Conservation (phyloP, 92 coral and sea anemone genomes). For the Blastomussa wellsi region DNA sequence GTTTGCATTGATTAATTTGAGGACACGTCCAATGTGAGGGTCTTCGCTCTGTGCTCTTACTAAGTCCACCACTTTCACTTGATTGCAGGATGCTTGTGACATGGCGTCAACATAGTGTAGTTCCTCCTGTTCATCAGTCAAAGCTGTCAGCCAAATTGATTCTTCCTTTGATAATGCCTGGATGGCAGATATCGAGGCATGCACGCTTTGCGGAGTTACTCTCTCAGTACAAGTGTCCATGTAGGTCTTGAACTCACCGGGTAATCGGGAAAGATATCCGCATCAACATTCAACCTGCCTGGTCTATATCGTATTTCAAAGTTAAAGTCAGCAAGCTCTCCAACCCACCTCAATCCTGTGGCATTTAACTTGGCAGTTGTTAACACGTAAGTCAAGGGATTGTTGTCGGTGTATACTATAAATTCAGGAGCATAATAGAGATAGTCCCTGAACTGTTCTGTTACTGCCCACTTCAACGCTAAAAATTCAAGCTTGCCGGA, state of each 20-base stretch:
- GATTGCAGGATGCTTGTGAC: too few relatives aligned
- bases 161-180: conserved; percentile 29
- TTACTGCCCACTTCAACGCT: conserved; percentile 40
- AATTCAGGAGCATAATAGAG: too few relatives aligned
- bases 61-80: too few relatives aligned
- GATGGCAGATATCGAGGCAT: conserved; percentile 30
- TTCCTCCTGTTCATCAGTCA: too few relatives aligned
- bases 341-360: too few relatives aligned
- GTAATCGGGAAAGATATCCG: conserved; percentile 49
- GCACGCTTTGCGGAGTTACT: conserved; percentile 33
- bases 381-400: too few relatives aligned
- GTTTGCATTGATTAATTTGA: conserved; percentile 37
- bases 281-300: conserved; percentile 53
- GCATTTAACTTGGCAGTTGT: too few relatives aligned
- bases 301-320: conserved; percentile 54
- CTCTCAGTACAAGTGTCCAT: conserved; percentile 44
- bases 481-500: conserved; percentile 47
- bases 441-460: too few relatives aligned
- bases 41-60: too few relatives aligned
- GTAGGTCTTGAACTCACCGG: conserved; percentile 45
- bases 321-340: conserved; percentile 41
- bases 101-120: too few relatives aligned
- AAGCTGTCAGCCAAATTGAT: conserved; percentile 31
- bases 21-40: conserved; percentile 42
- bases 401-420: too few relatives aligned